Base-by-base conservation (phyloP, 2,888 invertebrate genomes). In the Drosophila acutilabella region DNA sequence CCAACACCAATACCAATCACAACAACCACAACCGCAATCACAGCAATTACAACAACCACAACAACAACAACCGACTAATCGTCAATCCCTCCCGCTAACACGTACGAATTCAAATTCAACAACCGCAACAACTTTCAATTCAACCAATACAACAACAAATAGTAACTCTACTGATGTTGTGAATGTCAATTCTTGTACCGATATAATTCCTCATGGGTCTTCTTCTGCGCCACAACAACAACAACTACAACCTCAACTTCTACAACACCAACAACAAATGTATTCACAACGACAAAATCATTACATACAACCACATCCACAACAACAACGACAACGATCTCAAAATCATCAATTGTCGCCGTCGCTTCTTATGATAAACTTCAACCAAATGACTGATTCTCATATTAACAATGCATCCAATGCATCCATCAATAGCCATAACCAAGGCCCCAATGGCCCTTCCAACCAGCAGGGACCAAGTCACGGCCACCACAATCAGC, bases 131-230 rank as follows among this genome's bases (percentile, higher is more conserved):
- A 87, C 89, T 89, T 83, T 89, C 87, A 90, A 89, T 87, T 83
- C 91, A 89, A 86, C 86, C 78, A 91, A 89, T 87, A 89, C 91
- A 88, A 91, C 90, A 89, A 91, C 89, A 90, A 90, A 90, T 89
- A 91, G 90, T 91, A 90, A 90, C 88, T 83, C 86, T 91, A 90
- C 91, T 91, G 91, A 91, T 91, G 92, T 90, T 92, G 91, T 91
- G 91, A 91, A 91, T 92, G 89, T 91, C 89, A 92, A 90, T 91
- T 91, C 91, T 92, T 92, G 90, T 91, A 92, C 91, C 88, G 92
- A 91, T 88, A 89, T 91, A 90, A 92, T 91, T 91, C 88, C 91
- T 88, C 88, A 89, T 83, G 85, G 83, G 77, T 86, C 86, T 50
- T 70, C 81, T 73, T 59, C 83, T 62, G 70, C 70, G 56, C 76